phyloP scores from a whole-genome alignment of 2,888 invertebrate genomes.

The Steinernema carpocapsae region DNA sequence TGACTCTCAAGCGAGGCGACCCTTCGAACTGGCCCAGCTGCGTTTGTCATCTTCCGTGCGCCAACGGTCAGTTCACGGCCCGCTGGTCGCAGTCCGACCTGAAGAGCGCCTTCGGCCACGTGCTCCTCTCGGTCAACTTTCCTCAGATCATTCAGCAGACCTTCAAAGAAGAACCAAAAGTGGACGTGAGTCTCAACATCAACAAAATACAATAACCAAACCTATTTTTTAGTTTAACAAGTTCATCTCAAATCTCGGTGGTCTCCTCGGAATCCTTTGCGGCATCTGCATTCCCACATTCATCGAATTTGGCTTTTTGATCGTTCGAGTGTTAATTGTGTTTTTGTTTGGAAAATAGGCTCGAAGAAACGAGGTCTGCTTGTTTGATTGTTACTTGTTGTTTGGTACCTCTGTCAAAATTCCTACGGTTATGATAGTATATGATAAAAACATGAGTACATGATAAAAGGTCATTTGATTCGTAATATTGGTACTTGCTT shows the following conservation, averaged over 20 bases:
- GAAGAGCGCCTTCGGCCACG: background rate
- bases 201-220: too few relatives aligned
- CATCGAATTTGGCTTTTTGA: background rate
- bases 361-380: too few relatives aligned
- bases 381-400: too few relatives aligned
- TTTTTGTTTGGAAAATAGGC: background rate
- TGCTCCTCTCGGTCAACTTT: background rate
- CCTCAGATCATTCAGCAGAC: background rate
- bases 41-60: constrained; percentile 43
- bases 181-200: background rate
- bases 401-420: too few relatives aligned
- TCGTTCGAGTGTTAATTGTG: background rate
- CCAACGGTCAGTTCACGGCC: constrained; percentile 37
- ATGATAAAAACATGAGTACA: too few relatives aligned
- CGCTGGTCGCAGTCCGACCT: background rate
- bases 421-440: too few relatives aligned
- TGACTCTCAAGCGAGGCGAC: constrained; percentile 40
- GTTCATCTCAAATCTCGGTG: constrained; percentile 52
- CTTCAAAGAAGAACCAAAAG: background rate
- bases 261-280: constrained; percentile 54
- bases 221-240: constrained; percentile 48
- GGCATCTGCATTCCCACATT: background rate
- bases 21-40: constrained; percentile 43
- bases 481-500: too few relatives aligned
- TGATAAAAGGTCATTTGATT: too few relatives aligned